Evolutionary conservation across 2,888 invertebrate genomes (phyloP), one percentile per base, ranked within the genome.

Genomic region (Ophion slaviceki): DNA sequence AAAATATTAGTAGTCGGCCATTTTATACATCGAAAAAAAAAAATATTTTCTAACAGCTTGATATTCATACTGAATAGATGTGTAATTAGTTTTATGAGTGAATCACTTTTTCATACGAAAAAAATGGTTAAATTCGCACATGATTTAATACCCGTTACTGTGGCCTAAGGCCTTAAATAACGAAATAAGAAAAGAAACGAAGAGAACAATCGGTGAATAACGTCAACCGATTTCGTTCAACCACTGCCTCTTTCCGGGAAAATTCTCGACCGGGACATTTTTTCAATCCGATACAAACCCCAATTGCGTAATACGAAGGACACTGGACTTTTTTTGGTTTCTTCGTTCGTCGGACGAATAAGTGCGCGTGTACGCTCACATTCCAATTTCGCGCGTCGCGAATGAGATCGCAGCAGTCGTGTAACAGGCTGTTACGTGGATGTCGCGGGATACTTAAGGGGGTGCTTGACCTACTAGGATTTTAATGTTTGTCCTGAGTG

Each of bases 191-290:
- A 62, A 36, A n/a, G 36, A 45, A 61, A 74, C 40, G 62, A 40
- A 8, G 24, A 10, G 62, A 62, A 61, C 20, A 20, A 62, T 17
- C 24, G n/a, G 32, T 17, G 24, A 62, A 62, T 62, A 62, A 62
- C 57, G 57, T 62, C 20, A 86, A 84, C 85, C 88, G 87, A 89
- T 86, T 84, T 88, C 81, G 87, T 67, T 86, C 83, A 89, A 90
- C 87, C 91, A 91, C 91, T 91, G 91, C 91, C 91, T 88, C 89
- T 82, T 89, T 86, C 87, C 84, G 87, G 87, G 87, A 80, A 7
- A 1, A 87, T 88, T 87, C 85, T 78, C 62, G 45, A 76, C 72
- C 36, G 53, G 32, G 47, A 28, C 24, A 40, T 4, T 20, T 88
- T 78, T 74, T 8, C 0, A 53, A 84, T 68, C 77, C 64, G 75